These are phyloP conservation scores for Drosophila sulfurigaster DNA, from an alignment of 1,140 invertebrate genomes.

Conservation along the genomic window DNA sequence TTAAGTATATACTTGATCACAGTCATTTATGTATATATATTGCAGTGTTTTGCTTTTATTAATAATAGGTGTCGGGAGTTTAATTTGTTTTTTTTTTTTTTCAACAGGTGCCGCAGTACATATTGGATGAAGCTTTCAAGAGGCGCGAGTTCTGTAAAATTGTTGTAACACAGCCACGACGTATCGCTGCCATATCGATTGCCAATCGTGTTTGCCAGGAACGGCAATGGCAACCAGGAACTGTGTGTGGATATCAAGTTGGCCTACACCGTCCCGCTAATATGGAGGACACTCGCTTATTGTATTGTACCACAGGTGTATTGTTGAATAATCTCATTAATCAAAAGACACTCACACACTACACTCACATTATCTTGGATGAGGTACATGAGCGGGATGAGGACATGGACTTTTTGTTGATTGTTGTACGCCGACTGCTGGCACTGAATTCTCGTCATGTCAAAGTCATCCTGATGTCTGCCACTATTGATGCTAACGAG, in stretches of 20 bases:
- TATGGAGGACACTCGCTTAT: slow-evolving; percentile 90
- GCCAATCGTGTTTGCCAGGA: slow-evolving; percentile 94
- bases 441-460: slow-evolving; percentile 89
- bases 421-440: too few species aligned
- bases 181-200: slow-evolving; percentile 95
- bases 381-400: too few species aligned
- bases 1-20: too few species aligned
- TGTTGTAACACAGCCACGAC: slow-evolving; percentile 95
- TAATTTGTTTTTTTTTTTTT: background rate
- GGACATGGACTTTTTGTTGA: too few species aligned
- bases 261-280: slow-evolving; percentile 60
- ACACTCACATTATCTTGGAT: too few species aligned
- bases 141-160: slow-evolving; percentile 89
- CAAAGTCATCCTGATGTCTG: slow-evolving; percentile 95
- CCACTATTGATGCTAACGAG: slow-evolving; percentile 90
- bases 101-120: slow-evolving; percentile 92
- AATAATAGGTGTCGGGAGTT: too few species aligned
- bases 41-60: too few species aligned
- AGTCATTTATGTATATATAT: too few species aligned
- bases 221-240: slow-evolving; percentile 91
- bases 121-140: slow-evolving; percentile 92
- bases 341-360: slow-evolving; percentile 86
- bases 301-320: slow-evolving; percentile 95
- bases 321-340: slow-evolving; percentile 91
- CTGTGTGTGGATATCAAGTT: slow-evolving; percentile 94